Percentiles rank a stretch among this genome's conserved stretches.
phyloP scores from a whole-genome alignment of 1,140 invertebrate species.

The Battus philenor region DNA sequence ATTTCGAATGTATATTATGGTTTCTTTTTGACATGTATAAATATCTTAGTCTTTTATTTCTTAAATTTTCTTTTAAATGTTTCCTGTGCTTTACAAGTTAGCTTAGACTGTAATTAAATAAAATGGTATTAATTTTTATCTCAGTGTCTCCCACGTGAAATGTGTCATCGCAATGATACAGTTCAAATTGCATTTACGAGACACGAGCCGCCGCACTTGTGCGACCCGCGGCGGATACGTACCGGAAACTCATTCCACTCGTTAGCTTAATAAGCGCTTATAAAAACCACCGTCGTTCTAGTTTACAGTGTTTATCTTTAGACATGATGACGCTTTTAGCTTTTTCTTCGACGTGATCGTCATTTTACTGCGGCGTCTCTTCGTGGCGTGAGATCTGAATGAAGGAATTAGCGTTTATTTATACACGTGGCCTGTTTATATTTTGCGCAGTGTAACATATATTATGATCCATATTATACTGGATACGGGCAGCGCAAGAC shows the following conservation, averaged over 20 bases:
- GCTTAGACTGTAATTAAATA: slow-evolving; percentile 9
- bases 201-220: slow-evolving; percentile 1
- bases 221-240: neutral
- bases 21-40: no score
- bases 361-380: no score
- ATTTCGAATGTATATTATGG: no score
- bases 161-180: slow-evolving; percentile 6
- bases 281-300: slow-evolving; percentile 3
- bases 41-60: no score
- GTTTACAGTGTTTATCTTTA: slow-evolving; percentile 1
- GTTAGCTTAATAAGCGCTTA: slow-evolving; percentile 9
- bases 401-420: no score
- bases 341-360: neutral
- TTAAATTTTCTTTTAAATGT: no score
- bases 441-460: no score
- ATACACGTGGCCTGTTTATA: no score
- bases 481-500: no score
- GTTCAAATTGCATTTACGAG: slow-evolving; percentile 8
- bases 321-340: neutral
- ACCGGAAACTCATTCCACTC: slow-evolving; percentile 12
- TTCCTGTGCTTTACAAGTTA: no score
- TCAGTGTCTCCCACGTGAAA: slow-evolving; percentile 1
- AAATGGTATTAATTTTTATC: neutral
- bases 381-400: no score
- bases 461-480: no score